Evolutionary conservation across 2,888 invertebrate species (phyloP).

Genomic region (Phaonia tiefii): DNA sequence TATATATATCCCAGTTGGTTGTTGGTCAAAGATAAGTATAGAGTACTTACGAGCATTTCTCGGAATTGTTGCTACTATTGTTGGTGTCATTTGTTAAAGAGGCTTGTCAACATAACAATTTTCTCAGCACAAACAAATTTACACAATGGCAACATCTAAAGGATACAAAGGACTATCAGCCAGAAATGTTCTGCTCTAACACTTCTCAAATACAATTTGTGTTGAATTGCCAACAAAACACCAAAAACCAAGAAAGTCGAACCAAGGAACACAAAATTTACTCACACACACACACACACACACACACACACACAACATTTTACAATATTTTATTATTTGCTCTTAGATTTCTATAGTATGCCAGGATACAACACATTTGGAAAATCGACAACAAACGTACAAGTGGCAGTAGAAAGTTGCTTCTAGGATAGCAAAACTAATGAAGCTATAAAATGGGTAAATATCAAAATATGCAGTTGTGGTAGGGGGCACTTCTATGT

Average conservation of each 20-base stretch:
- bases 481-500: conserved; percentile 42
- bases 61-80: conserved; percentile 68
- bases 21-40: background rate
- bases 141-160: conserved; percentile 13
- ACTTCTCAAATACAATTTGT: conserved; percentile 33
- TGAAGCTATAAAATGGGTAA: conserved; percentile 61
- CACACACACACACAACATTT: too few species aligned
- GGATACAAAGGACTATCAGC: too few species aligned
- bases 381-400: conserved; percentile 17
- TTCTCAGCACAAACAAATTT: conserved; percentile 59
- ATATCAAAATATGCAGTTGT: conserved; percentile 29
- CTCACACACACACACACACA: too few species aligned
- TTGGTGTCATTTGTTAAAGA: conserved; percentile 79
- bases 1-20: background rate
- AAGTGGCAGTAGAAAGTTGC: background rate
- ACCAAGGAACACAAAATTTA: background rate
- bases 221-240: conserved; percentile 74
- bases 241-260: background rate
- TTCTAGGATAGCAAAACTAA: conserved; percentile 48
- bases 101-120: conserved; percentile 76
- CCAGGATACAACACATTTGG: too few species aligned
- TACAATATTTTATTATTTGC: conserved; percentile 54
- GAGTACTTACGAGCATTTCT: conserved; percentile 64
- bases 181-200: conserved; percentile 47
- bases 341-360: conserved; percentile 33